phyloP scores from a whole-genome alignment of 1,140 invertebrate genomes.

The Sesamia nonagrioides region DNA sequence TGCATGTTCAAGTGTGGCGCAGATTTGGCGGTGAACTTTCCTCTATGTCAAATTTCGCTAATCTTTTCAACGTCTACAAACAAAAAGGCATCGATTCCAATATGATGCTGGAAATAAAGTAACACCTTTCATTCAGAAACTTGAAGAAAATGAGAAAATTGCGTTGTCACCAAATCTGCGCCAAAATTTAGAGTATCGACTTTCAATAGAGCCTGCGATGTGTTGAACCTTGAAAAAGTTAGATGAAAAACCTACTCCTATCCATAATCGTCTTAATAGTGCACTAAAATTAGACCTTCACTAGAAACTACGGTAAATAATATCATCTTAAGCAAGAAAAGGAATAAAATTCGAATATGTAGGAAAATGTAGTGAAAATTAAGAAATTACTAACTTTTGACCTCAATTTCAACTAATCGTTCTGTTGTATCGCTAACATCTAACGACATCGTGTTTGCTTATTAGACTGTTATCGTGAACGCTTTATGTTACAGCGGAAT shows the following conservation, averaged over 20 bases:
- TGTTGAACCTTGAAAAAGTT: conserved; percentile 39
- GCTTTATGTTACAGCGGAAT: conserved; percentile 14
- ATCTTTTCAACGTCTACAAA: background rate
- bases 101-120: background rate
- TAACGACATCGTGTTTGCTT: conserved; percentile 25
- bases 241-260: conserved; percentile 28
- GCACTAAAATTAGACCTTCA: conserved; percentile 16
- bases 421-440: conserved; percentile 7
- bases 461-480: conserved; percentile 35
- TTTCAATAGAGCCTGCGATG: conserved; percentile 48
- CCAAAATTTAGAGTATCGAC: conserved; percentile 43
- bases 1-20: conserved; percentile 56
- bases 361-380: background rate
- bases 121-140: conserved; percentile 28
- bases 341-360: background rate
- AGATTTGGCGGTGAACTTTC: conserved; percentile 43
- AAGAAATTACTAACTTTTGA: background rate
- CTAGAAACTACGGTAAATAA: background rate
- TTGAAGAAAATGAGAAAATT: background rate
- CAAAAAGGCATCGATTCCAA: conserved; percentile 5
- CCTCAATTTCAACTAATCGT: conserved; percentile 12
- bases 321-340: background rate
- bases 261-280: conserved; percentile 32
- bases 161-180: conserved; percentile 32
- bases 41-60: background rate